Conservation (phyloP, 2,888 invertebrate genomes). For the Caenorhabditis drosophilae region DNA sequence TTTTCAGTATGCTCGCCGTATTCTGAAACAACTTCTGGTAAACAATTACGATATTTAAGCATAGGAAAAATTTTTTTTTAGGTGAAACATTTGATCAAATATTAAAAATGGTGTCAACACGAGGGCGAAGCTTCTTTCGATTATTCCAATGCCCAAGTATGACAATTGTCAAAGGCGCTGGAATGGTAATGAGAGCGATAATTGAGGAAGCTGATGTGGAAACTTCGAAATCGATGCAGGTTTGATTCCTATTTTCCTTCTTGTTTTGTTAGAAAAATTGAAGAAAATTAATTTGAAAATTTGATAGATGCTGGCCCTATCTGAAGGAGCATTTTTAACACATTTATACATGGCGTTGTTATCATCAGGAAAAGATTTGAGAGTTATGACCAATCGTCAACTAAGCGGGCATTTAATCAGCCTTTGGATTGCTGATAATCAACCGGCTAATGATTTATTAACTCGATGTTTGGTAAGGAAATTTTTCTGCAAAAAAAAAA, state of each 20-base stretch:
- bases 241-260: too few relatives aligned
- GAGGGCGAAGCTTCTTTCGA: constrained; percentile 88
- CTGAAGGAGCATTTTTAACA: constrained; percentile 91
- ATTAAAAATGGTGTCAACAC: constrained; percentile 88
- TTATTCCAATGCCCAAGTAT: constrained; percentile 92
- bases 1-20: constrained; percentile 97
- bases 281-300: not conserved
- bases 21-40: constrained; percentile 88
- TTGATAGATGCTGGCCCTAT: constrained; percentile 80
- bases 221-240: constrained; percentile 86
- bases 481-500: not conserved
- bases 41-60: too few relatives aligned
- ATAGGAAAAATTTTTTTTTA: too few relatives aligned
- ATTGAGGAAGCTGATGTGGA: constrained; percentile 95
- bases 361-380: constrained; percentile 80
- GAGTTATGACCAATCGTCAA: constrained; percentile 76
- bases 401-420: constrained; percentile 91
- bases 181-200: constrained; percentile 92
- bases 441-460: constrained; percentile 63
- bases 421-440: constrained; percentile 91
- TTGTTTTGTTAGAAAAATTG: not conserved
- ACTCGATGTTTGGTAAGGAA: constrained; percentile 55
- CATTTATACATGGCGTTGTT: constrained; percentile 90
- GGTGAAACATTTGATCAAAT: constrained; percentile 81
- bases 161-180: constrained; percentile 95